These are phyloP conservation scores for Dicentrarchus labrax DNA, from an alignment of 2,113 vertebrate genomes.

Conservation along the genomic window DNA sequence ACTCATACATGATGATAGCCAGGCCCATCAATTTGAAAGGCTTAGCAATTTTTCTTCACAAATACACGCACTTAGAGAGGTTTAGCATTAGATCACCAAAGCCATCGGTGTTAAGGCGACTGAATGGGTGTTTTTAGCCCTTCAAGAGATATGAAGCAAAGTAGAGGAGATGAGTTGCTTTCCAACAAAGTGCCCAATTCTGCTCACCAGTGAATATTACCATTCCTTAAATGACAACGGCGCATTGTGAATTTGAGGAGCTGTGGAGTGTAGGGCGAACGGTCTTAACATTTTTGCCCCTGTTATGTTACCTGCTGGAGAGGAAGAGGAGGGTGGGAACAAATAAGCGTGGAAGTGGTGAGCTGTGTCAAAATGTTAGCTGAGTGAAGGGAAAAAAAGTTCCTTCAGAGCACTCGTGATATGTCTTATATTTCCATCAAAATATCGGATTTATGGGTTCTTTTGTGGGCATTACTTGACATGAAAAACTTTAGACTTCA, in stretches of 20 bases:
- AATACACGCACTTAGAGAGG: constrained; percentile 73
- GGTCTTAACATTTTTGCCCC: constrained; percentile 68
- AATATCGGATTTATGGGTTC: constrained; percentile 65
- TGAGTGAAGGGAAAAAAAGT: constrained; percentile 48
- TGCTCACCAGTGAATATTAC: constrained; percentile 64
- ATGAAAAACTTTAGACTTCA: constrained; percentile 67
- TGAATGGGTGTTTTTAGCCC: constrained; percentile 77
- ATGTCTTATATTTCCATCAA: constrained; percentile 71
- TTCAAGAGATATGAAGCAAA: constrained; percentile 66
- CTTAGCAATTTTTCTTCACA: constrained; percentile 67
- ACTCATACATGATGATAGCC: constrained; percentile 72
- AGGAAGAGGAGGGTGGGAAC: constrained; percentile 50
- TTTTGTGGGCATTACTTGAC: constrained; percentile 74
- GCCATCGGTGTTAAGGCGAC: constrained; percentile 65
- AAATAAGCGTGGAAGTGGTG: constrained; percentile 52
- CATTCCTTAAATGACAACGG: constrained; percentile 66
- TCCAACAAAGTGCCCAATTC: constrained; percentile 67
- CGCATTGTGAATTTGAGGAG: constrained; percentile 71
- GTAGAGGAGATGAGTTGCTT: constrained; percentile 70
- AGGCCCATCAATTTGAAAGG: constrained; percentile 72
- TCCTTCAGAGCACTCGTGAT: constrained; percentile 54
- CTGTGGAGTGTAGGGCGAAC: constrained; percentile 61
- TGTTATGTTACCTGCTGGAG: constrained; percentile 55
- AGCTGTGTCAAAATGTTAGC: constrained; percentile 52
- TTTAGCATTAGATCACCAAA: constrained; percentile 67